Evolutionary conservation across 1,140 invertebrate genomes (phyloP).

Genomic region (Macrobrachium nipponense): DNA sequence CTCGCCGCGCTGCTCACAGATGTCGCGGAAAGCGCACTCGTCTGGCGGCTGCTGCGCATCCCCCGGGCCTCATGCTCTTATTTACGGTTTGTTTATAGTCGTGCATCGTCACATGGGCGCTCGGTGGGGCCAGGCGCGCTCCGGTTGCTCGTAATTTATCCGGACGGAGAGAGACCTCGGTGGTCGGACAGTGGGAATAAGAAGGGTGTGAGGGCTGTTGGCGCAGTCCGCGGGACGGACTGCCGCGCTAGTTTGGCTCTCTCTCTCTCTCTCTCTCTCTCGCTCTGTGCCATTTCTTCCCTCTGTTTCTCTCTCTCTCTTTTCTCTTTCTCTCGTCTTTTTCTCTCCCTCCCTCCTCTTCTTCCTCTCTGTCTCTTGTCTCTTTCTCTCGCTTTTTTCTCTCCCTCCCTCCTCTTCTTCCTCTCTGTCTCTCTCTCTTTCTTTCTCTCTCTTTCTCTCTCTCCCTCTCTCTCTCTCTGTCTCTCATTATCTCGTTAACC

Average conservation of each 20-base stretch:
- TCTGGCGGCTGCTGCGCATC: conserved; percentile 59
- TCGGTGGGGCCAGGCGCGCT: conserved; percentile 64
- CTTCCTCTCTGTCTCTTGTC: too few species aligned
- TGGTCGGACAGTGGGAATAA: conserved; percentile 53
- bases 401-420: background rate
- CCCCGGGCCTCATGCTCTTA: conserved; percentile 63
- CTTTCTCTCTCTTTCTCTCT: too few species aligned
- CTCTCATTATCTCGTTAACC: conserved; percentile 61
- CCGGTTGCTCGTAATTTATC: conserved; percentile 65
- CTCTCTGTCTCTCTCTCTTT: too few species aligned
- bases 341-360: too few species aligned
- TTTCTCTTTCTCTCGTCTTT: too few species aligned
- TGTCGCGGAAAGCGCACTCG: conserved; percentile 57
- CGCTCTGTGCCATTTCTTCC: too few species aligned
- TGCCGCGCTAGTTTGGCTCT: conserved; percentile 12
- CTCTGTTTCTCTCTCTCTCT: too few species aligned
- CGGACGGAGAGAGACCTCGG: conserved; percentile 60
- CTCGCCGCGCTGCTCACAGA: conserved; percentile 61
- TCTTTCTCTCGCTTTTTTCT: too few species aligned
- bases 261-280: too few species aligned
- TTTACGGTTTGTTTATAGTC: conserved; percentile 65
- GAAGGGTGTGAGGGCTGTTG: conserved; percentile 47
- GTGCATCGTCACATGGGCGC: conserved; percentile 65
- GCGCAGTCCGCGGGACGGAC: conserved; percentile 56
- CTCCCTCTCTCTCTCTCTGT: conserved; percentile 29